Conservation (phyloP, 2,113 vertebrate genomes). For the Amazona guildingii region DNA sequence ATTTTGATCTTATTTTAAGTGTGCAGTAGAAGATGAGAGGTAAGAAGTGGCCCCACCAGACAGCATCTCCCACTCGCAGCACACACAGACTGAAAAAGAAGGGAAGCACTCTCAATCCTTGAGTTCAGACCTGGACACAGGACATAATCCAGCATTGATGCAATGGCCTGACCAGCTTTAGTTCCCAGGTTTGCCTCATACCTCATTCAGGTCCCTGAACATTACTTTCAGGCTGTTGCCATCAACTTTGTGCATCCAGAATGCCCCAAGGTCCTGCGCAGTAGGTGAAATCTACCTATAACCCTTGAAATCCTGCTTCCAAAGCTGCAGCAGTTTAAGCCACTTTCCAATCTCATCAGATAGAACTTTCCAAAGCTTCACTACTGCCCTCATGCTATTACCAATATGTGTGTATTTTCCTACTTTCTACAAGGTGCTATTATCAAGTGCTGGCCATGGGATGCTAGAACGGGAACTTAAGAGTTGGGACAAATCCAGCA, state of each 20-base stretch:
- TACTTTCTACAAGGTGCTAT: neutral
- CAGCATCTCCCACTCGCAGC: neutral
- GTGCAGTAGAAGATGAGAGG: neutral
- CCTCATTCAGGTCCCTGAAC: neutral
- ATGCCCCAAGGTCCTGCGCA: neutral
- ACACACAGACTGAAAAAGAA: neutral
- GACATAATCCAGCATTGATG: neutral
- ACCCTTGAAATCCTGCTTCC: neutral
- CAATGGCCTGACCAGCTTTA: neutral
- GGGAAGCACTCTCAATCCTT: neutral
- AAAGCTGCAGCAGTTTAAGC: neutral
- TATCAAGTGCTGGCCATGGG: neutral
- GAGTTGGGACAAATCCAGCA: neutral
- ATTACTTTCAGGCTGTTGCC: neutral
- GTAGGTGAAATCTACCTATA: neutral
- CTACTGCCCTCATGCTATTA: neutral
- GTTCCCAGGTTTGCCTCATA: neutral
- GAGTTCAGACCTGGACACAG: neutral
- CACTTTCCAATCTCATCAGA: neutral
- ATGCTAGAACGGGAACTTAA: neutral
- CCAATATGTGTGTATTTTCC: neutral
- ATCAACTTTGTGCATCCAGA: neutral
- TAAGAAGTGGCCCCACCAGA: neutral
- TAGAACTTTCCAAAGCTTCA: neutral
- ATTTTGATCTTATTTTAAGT: slow-evolving; percentile 6